These are phyloP conservation scores for Elephas maximus DNA, from an alignment of 2,113 vertebrate species.

Conservation along the genomic window DNA sequence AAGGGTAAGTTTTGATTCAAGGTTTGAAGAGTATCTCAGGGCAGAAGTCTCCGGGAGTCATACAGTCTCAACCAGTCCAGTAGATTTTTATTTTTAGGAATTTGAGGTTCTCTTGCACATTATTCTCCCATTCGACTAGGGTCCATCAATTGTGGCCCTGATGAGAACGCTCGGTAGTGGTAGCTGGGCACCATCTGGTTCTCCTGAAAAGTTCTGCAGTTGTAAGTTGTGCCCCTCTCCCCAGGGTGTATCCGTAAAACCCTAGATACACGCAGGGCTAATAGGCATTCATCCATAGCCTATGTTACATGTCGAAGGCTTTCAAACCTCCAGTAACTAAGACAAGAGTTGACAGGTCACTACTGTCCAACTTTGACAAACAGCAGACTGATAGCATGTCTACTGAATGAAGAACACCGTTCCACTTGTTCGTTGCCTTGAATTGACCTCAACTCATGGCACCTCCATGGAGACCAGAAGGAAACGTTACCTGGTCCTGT, in stretches of 20 bases:
- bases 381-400: rapidly evolving
- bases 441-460: no score
- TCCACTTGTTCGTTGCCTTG: no score
- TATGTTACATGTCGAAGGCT: rapidly evolving
- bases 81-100: background rate
- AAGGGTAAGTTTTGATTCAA: background rate
- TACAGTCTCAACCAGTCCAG: no score
- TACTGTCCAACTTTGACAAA: rapidly evolving
- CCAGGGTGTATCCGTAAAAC: background rate
- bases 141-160: background rate
- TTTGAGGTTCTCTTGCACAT: background rate
- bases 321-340: background rate
- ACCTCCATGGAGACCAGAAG: no score
- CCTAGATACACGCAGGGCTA: background rate
- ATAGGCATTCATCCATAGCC: rapidly evolving
- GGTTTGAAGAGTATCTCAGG: background rate
- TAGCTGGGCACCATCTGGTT: no score
- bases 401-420: rapidly evolving
- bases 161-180: background rate
- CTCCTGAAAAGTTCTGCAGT: background rate
- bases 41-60: background rate
- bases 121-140: background rate
- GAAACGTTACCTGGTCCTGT: no score
- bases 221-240: background rate
- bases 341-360: no score